A percentile compares a stretch with the other conserved stretches of the same genome.
These are phyloP conservation scores for Dynastes maya DNA, from an alignment of 2,888 invertebrate genomes.

Conservation along the genomic window DNA sequence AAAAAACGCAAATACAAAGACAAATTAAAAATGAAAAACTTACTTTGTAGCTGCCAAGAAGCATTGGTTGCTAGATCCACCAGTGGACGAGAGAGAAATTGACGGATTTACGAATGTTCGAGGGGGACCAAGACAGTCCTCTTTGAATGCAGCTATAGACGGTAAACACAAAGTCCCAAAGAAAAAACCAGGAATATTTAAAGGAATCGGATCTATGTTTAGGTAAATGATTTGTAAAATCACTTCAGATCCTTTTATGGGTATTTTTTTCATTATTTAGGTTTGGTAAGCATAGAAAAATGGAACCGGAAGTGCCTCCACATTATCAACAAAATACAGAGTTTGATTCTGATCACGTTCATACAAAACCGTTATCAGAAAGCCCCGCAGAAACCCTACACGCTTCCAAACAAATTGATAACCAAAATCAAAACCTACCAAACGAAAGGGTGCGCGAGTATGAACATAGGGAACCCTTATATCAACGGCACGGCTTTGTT, in stretches of 20 bases:
- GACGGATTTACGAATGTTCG: constrained; percentile 78
- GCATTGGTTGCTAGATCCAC: constrained; percentile 87
- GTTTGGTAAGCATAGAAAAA: constrained; percentile 79
- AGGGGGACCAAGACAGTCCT: constrained; percentile 85
- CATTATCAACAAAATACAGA: constrained; percentile 65
- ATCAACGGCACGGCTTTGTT: constrained; percentile 68
- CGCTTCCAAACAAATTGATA: constrained; percentile 67
- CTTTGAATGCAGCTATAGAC: constrained; percentile 78
- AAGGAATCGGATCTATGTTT: constrained; percentile 86
- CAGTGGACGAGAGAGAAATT: constrained; percentile 72
- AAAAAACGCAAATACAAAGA: neutral
- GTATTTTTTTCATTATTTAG: constrained; percentile 64
- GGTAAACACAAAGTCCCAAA: constrained; percentile 72
- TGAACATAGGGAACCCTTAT: constrained; percentile 62
- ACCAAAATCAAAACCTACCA: constrained; percentile 17
- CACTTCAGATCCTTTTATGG: neutral
- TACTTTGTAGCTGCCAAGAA: constrained; percentile 76
- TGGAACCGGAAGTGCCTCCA: constrained; percentile 64
- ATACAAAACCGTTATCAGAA: constrained; percentile 46
- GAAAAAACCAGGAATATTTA: constrained; percentile 86
- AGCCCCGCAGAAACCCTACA: constrained; percentile 22
- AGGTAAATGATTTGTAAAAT: constrained; percentile 70
- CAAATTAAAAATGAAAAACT: neutral
- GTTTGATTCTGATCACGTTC: constrained; percentile 67
- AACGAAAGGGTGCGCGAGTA: constrained; percentile 52